phyloP scores from a whole-genome alignment of 2,797 vertebrate species.

The Merluccius polli region DNA sequence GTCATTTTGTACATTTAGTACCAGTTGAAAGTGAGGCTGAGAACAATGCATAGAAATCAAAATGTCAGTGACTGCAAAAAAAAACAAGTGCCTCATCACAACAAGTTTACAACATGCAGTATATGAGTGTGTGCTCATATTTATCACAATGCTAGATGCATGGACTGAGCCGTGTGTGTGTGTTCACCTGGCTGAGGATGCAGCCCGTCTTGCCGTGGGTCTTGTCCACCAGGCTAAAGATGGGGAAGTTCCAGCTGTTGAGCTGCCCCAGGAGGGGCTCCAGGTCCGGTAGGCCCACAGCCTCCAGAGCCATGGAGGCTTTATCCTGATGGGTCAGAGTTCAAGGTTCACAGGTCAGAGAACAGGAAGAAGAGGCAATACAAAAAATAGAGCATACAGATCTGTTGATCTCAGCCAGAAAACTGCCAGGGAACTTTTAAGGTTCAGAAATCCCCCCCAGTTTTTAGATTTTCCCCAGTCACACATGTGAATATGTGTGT shows the following conservation, averaged over 20 bases:
- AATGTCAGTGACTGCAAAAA: background rate
- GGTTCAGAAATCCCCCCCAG: too few relatives aligned
- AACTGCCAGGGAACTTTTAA: too few relatives aligned
- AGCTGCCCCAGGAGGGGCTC: slow-evolving; percentile 86
- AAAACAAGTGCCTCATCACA: background rate
- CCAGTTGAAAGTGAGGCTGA: background rate
- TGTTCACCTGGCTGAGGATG: slow-evolving; percentile 88
- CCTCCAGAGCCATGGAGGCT: slow-evolving; percentile 76
- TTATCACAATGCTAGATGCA: background rate
- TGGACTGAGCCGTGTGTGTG: background rate
- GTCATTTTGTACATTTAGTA: background rate
- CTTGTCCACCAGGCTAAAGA: slow-evolving; percentile 93
- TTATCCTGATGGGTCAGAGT: slow-evolving; percentile 74
- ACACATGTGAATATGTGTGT: too few relatives aligned
- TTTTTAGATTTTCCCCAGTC: too few relatives aligned
- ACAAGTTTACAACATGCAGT: background rate
- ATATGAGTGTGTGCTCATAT: too few relatives aligned
- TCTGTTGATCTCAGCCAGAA: too few relatives aligned
- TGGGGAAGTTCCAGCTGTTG: slow-evolving; percentile 97
- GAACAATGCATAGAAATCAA: background rate
- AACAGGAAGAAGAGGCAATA: background rate
- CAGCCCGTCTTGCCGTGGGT: slow-evolving; percentile 85
- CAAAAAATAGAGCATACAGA: too few relatives aligned
- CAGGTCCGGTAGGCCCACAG: slow-evolving; percentile 80
- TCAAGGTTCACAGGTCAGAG: background rate